Base-by-base conservation (phyloP, 2,888 invertebrate species). In the Brachypalpus laphriformis region DNA sequence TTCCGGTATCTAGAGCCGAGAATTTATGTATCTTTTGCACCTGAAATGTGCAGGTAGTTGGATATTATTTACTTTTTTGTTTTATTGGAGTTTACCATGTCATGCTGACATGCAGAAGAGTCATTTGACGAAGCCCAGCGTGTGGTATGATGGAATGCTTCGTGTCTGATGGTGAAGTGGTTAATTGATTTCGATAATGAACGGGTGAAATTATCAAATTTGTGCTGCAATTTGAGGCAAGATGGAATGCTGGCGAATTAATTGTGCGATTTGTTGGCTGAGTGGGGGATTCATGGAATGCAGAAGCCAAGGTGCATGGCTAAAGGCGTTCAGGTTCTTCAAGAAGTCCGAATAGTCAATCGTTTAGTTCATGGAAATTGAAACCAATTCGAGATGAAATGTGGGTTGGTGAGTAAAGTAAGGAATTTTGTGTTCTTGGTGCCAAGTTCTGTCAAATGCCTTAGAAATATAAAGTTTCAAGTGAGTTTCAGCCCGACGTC, bases 1-100 rank as follows among this genome's bases (percentile, higher is more conserved):
- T 63, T 74, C 45, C 18, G 20, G 47, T 54, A 34, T 54, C 54
- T 45, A 25, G 42, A 45, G 22, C n/a, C 20, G 42, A 20, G 9
- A n/a, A 42, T 59, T 20, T 34, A 34, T 34, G 8, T 37, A 49
- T 59, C 61, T 61, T 49, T 51, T 59, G 42, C 54, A 63, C 72
- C 63, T 59, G 49, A 49, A 49, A 14, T 11, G 14, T 18, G 34
- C 9, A 47, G 31, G n/a, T 25, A 8, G 47, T 2, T 47, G 63
- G 47, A 1, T 5, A 42, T n/a, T 28, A 31, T 20, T 18, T 18
- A 14, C 9, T 28, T 28, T 16, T 47, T 18, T 0, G 16, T 57
- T 54, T 57, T 57, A 20, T 42, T 22, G 57, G 20, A 22, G 57
- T 2, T 57, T 34, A 4, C 9, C 57, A 34, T 57, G 70, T 28